Conservation (phyloP, 2,888 invertebrate genomes). For the Chymomyza procnemis region DNA sequence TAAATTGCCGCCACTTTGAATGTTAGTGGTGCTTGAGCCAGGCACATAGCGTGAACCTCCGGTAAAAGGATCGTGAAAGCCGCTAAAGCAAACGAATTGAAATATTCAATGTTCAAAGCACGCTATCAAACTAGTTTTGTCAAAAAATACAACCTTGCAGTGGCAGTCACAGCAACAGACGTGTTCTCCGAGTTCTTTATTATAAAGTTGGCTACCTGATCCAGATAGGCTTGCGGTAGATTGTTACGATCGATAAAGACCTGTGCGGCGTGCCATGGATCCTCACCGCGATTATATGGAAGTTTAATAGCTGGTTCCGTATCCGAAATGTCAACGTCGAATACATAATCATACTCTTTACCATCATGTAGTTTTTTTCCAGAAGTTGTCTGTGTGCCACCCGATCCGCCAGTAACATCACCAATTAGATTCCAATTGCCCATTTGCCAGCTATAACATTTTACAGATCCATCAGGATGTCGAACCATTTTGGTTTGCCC, state of each 20-base stretch:
- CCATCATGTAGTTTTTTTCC: constrained; percentile 91
- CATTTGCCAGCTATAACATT: constrained; percentile 88
- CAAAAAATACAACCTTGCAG: constrained; percentile 42
- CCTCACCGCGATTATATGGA: constrained; percentile 93
- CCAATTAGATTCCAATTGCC: constrained; percentile 91
- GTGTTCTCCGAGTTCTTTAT: constrained; percentile 84
- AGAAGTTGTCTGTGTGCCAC: constrained; percentile 82
- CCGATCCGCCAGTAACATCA: constrained; percentile 90
- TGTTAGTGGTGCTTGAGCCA: constrained; percentile 72
- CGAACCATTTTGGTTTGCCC: constrained; percentile 92
- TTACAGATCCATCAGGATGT: constrained; percentile 84
- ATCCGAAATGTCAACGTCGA: constrained; percentile 96
- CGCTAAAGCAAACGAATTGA: constrained; percentile 50
- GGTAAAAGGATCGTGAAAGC: constrained; percentile 84
- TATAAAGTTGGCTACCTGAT: constrained; percentile 95
- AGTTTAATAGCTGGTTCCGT: constrained; percentile 92
- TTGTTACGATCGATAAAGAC: constrained; percentile 91
- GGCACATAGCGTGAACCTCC: constrained; percentile 85
- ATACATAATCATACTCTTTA: constrained; percentile 95
- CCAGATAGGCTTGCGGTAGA: constrained; percentile 91
- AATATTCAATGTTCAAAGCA: background rate
- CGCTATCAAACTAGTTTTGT: background rate
- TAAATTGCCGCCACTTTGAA: constrained; percentile 77
- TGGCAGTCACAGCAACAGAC: constrained; percentile 28
- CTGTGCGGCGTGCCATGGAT: constrained; percentile 95